These are phyloP conservation scores for Eledone cirrhosa DNA, from an alignment of 2,888 invertebrate species.

Conservation along the genomic window DNA sequence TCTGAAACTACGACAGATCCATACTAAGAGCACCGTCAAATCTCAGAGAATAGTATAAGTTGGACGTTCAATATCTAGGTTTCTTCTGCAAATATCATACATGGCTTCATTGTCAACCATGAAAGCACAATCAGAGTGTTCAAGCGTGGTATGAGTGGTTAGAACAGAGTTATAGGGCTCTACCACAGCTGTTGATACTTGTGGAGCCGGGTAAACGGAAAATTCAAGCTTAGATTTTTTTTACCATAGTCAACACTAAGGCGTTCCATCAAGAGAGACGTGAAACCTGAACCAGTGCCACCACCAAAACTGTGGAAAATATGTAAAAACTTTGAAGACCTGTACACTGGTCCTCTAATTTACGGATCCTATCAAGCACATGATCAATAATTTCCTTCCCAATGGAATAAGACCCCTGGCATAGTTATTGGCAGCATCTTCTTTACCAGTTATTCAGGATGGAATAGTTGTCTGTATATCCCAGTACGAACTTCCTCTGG, in stretches of 20 bases:
- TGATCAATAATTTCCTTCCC: slow-evolving; percentile 80
- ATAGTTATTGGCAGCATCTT: slow-evolving; percentile 97
- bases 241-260: slow-evolving; percentile 81
- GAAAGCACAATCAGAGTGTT: slow-evolving; percentile 94
- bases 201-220: slow-evolving; percentile 87
- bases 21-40: slow-evolving; percentile 70
- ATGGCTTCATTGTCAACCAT: slow-evolving; percentile 81
- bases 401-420: slow-evolving; percentile 96
- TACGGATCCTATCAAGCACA: slow-evolving; percentile 79
- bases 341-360: slow-evolving; percentile 47
- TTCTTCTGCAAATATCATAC: slow-evolving; percentile 76
- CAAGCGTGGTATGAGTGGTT: slow-evolving; percentile 90
- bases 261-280: slow-evolving; percentile 85
- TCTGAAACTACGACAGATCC: slow-evolving; percentile 70
- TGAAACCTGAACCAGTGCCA: slow-evolving; percentile 73
- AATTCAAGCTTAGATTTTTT: slow-evolving; percentile 87
- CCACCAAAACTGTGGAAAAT: slow-evolving; percentile 19
- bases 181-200: slow-evolving; percentile 89
- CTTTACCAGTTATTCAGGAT: slow-evolving; percentile 96
- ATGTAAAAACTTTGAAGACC: slow-evolving; percentile 54
- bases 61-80: slow-evolving; percentile 83
- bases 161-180: slow-evolving; percentile 95
- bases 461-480: slow-evolving; percentile 89
- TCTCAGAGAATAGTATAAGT: slow-evolving; percentile 76
- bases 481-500: slow-evolving; percentile 67